Conservation (phyloP, 2,113 vertebrate species). For the Microcebus tavaratra region DNA sequence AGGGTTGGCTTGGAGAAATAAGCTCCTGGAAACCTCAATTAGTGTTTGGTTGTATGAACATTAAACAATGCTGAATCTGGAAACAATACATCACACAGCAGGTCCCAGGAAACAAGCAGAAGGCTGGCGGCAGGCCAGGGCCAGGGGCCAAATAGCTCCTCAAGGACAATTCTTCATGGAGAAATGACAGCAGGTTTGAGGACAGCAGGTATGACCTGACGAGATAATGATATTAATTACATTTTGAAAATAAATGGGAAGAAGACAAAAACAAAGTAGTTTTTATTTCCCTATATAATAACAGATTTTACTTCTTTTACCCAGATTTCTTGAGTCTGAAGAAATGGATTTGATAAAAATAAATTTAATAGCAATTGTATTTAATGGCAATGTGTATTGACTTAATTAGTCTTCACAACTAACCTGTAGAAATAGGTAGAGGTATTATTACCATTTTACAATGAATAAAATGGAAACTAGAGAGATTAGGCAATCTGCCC, state of each 20-base stretch:
- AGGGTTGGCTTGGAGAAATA: neutral
- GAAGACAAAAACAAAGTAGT: slow-evolving; percentile 3
- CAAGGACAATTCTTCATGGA: slow-evolving; percentile 44
- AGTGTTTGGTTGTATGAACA: slow-evolving; percentile 43
- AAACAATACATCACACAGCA: slow-evolving; percentile 64
- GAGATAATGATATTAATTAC: slow-evolving; percentile 64
- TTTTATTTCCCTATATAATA: neutral
- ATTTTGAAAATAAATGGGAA: slow-evolving; percentile 3
- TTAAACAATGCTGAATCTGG: slow-evolving; percentile 66
- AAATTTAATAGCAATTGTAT: neutral
- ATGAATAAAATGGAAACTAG: neutral
- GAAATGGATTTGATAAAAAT: neutral
- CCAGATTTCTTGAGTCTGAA: neutral
- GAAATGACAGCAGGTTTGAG: slow-evolving; percentile 58
- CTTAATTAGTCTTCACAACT: neutral
- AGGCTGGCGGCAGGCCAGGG: slow-evolving; percentile 53
- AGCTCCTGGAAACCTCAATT: slow-evolving; percentile 51
- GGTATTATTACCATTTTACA: neutral
- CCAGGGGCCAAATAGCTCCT: slow-evolving; percentile 58
- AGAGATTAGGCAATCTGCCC: neutral
- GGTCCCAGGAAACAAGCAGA: slow-evolving; percentile 54
- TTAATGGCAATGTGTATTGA: neutral
- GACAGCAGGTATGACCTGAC: slow-evolving; percentile 63
- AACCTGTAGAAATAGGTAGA: neutral
- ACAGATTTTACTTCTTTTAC: neutral